Percentiles rank a stretch among this genome's conserved stretches.
Evolutionary conservation across 2,888 invertebrate genomes (phyloP).

Genomic region (Orthonychiurus folsomi): DNA sequence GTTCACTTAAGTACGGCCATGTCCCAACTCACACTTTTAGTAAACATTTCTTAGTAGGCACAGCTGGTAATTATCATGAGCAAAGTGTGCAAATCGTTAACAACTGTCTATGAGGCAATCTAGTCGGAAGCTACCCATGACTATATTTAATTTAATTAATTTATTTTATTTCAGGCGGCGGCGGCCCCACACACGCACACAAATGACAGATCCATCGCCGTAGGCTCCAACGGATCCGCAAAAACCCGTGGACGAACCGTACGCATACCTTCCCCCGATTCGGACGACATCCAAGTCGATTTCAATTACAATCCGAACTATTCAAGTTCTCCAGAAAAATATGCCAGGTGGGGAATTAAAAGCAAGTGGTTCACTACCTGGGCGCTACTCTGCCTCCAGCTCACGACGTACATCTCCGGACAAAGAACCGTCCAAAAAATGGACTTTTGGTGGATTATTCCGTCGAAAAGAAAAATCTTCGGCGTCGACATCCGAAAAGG

Average conservation of each 20-base stretch:
- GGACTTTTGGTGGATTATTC: constrained; percentile 72
- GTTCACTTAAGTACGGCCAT: too few species aligned
- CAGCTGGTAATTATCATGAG: neutral
- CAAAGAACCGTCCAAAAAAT: constrained; percentile 45
- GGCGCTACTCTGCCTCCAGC: constrained; percentile 26
- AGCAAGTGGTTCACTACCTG: constrained; percentile 31
- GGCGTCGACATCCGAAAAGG: constrained; percentile 3
- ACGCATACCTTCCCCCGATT: too few species aligned
- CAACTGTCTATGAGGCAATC: neutral
- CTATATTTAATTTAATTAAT: neutral
- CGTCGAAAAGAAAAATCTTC: constrained; percentile 51
- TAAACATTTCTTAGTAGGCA: too few species aligned
- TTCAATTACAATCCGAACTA: too few species aligned
- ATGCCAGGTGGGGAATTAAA: neutral
- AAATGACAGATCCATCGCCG: neutral
- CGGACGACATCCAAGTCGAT: too few species aligned
- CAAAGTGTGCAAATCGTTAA: neutral
- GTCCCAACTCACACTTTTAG: too few species aligned
- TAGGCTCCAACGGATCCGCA: neutral
- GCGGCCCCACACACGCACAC: neutral
- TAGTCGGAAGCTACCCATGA: neutral
- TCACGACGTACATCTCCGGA: constrained; percentile 24
- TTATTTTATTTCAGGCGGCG: neutral
- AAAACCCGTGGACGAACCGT: neutral
- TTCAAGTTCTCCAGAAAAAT: too few species aligned